Conservation (phyloP, 2,888 invertebrate genomes). For the Heliconius cydno region DNA sequence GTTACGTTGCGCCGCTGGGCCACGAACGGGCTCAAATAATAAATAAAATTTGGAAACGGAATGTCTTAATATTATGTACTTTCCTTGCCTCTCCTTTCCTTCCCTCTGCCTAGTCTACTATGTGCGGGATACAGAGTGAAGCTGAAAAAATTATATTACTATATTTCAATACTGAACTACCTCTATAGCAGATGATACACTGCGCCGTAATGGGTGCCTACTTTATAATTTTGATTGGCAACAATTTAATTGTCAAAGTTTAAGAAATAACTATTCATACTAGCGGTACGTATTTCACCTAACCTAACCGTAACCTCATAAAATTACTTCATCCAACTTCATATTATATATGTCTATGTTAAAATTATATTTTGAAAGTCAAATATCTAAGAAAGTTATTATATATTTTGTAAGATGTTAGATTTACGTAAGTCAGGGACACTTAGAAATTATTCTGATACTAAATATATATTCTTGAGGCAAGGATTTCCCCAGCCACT, state of each 20-base stretch:
- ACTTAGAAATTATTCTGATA: background rate
- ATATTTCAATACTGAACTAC: background rate
- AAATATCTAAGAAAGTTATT: background rate
- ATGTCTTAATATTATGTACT: background rate
- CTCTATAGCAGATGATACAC: background rate
- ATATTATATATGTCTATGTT: background rate
- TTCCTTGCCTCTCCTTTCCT: background rate
- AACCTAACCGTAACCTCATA: no score
- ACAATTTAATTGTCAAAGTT: background rate
- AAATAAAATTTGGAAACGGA: background rate
- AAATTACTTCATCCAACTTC: background rate
- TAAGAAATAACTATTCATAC: background rate
- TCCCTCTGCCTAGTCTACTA: background rate
- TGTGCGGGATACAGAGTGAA: background rate
- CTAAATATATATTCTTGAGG: background rate
- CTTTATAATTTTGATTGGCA: background rate
- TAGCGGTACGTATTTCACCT: background rate
- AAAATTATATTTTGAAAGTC: background rate
- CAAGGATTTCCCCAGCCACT: no score
- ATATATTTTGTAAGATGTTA: background rate
- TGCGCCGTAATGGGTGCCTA: background rate
- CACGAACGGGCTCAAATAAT: no score
- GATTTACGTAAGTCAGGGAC: background rate
- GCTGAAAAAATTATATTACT: background rate
- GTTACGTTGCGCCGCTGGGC: no score